Percentiles rank a stretch among this genome's conserved stretches.
These are phyloP conservation scores for Mus caroli DNA, from an alignment of 2,797 vertebrate species.

Conservation along the genomic window DNA sequence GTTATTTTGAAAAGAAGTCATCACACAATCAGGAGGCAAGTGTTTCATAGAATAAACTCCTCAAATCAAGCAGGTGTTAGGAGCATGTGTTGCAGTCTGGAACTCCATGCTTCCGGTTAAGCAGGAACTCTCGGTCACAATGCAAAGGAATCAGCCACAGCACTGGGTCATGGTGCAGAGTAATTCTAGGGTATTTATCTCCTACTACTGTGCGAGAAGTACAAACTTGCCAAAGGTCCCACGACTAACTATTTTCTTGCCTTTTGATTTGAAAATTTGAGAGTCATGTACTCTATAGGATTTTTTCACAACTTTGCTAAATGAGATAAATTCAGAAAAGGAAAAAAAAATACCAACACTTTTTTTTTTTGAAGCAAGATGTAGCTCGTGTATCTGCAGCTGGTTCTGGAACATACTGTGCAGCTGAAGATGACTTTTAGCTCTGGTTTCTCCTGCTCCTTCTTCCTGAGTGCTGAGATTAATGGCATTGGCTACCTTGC, in stretches of 20 bases:
- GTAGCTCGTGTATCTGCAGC: no score
- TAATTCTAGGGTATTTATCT: neutral
- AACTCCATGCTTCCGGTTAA: neutral
- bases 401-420: neutral
- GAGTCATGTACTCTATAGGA: neutral
- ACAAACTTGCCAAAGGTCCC: conserved; percentile 40
- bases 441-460: neutral
- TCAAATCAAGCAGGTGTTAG: conserved; percentile 54
- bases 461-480: neutral
- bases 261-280: conserved; percentile 62
- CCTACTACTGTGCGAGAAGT: neutral
- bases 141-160: neutral
- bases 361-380: neutral
- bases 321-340: conserved; percentile 44
- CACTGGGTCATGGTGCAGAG: neutral
- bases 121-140: neutral
- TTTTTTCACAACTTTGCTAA: conserved; percentile 64
- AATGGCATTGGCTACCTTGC: neutral
- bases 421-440: neutral
- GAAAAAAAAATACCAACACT: neutral
- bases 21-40: conserved; percentile 68
- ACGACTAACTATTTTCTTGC: conserved; percentile 41
- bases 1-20: conserved; percentile 20
- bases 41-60: conserved; percentile 69
- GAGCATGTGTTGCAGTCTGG: neutral